Base-by-base conservation (phyloP, 2,888 invertebrate species). In the Nesidiocoris tenuis region DNA sequence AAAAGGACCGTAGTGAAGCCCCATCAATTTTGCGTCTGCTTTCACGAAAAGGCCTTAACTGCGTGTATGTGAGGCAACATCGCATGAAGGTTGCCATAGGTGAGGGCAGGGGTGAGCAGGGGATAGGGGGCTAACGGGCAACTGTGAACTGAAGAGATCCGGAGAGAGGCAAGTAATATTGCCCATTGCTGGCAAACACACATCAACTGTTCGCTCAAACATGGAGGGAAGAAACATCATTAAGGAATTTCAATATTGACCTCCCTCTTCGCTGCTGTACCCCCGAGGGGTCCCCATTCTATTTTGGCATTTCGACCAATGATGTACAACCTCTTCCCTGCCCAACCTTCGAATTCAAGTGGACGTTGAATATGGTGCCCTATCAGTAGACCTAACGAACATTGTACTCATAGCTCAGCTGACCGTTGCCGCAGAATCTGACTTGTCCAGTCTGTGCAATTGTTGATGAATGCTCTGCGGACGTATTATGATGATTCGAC, bases 211-310 rank as follows among this genome's bases (percentile, higher is more conserved):
- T 56, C 57, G 25, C 66, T 75, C 74, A 63, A 61, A 75, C 67
- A 61, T 23, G 39, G 61, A 59, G 75, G 68, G 75, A 75, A 75
- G 75, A 75, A 75, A 75, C 75, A 75, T 75, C 75, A 75, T 75
- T 75, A 75, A 75, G 75, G 75, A 75, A 75, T 75, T 75, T 75
- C 75, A 75, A 75, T 75, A 75, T 75, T 75, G 75, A 75, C 75
- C 59, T n/a, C 66, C 59, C 66, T 66, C 74, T 66, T 75, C 74
- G 56, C 25, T 65, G 21, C 66, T 3, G 39, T 7, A 39, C 39
- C 5, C 39, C 39, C 39, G 39, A 39, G 39, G 39, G 39, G 39
- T 39, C 39, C 3, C 39, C 39, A 39, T 12, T 39, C 39, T 39
- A 39, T 39, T 39, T 39, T 39, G 39, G 12, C 39, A 39, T 39